Percentiles rank a stretch among this genome's conserved stretches.
phyloP scores from a whole-genome alignment of 1,140 invertebrate genomes.

The Bombus affinis region DNA sequence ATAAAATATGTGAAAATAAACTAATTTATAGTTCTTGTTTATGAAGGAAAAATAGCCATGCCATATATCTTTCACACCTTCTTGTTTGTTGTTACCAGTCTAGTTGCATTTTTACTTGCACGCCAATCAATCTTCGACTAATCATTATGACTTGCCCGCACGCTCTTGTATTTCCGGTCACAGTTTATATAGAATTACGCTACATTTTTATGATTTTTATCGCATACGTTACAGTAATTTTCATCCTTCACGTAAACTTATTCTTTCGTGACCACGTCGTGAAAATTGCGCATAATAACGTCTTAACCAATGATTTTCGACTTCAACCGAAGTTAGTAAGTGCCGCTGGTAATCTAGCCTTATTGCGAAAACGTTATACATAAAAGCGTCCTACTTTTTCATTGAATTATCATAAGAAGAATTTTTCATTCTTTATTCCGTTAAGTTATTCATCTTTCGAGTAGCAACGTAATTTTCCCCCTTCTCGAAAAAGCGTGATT shows the following conservation, averaged over 20 bases:
- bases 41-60: neutral
- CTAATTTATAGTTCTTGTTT: neutral
- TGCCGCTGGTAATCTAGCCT: neutral
- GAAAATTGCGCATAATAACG: constrained; percentile 7
- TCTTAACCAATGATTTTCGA: neutral
- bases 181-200: neutral
- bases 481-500: neutral
- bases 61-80: neutral
- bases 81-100: neutral
- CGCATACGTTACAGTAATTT: neutral
- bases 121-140: neutral
- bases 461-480: neutral
- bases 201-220: neutral
- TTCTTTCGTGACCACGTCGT: no score
- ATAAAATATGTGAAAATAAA: neutral
- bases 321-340: neutral
- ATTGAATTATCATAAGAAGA: neutral
- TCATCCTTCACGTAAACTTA: neutral
- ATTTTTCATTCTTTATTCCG: neutral
- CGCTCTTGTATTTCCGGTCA: neutral
- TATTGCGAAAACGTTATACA: neutral
- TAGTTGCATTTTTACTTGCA: neutral
- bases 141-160: neutral
- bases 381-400: neutral
- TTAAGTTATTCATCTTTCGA: neutral